phyloP scores from a whole-genome alignment of 92 coral and sea anemone genomes.

The Desmophyllum pertusum region DNA sequence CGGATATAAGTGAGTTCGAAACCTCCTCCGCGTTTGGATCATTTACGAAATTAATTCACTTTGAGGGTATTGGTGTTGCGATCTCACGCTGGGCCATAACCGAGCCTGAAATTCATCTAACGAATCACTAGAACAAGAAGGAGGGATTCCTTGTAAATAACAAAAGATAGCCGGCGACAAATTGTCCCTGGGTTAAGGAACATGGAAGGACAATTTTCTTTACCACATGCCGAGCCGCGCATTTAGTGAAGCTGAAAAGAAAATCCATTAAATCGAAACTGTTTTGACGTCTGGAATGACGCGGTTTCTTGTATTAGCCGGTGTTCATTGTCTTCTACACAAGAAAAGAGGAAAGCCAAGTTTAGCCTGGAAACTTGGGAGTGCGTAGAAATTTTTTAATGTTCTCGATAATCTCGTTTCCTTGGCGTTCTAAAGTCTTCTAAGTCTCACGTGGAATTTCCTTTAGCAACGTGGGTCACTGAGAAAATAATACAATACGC shows the following conservation, averaged over 20 bases:
- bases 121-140: conserved; percentile 14
- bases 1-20: conserved; percentile 10
- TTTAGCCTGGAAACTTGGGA: neutral
- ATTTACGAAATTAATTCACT: conserved; percentile 36
- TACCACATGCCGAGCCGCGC: conserved; percentile 32
- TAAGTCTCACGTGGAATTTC: conserved; percentile 1
- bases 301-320: neutral
- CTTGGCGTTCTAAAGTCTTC: neutral
- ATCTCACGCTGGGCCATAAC: conserved; percentile 13
- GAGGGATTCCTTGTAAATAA: conserved; percentile 27
- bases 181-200: conserved; percentile 11
- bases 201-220: conserved; percentile 22
- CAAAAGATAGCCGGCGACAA: conserved; percentile 32
- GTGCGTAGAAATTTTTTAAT: too few relatives aligned
- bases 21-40: conserved; percentile 15
- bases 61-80: neutral
- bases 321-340: neutral
- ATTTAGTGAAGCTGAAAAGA: conserved; percentile 34
- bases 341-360: neutral
- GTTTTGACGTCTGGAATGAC: conserved; percentile 36
- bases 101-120: conserved; percentile 24
- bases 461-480: conserved; percentile 17
- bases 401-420: neutral
- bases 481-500: conserved; percentile 1
- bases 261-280: conserved; percentile 32